phyloP scores from a whole-genome alignment of 1,140 invertebrate genomes.

The Acromyrmex charruanus region DNA sequence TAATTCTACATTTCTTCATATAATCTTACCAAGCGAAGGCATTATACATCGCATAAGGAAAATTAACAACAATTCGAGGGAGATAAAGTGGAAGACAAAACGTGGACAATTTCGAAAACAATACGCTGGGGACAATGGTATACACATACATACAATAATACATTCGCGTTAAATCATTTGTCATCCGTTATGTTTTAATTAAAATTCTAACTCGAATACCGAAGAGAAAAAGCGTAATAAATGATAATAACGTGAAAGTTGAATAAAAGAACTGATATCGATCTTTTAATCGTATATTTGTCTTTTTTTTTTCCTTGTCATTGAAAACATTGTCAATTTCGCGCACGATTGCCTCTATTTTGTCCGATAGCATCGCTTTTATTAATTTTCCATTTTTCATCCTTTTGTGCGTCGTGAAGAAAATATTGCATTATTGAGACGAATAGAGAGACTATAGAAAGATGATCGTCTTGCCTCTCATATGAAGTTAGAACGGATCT shows the following conservation, averaged over 20 bases:
- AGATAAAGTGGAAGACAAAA: background rate
- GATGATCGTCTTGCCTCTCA: background rate
- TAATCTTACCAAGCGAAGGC: background rate
- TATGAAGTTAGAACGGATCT: background rate
- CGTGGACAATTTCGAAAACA: background rate
- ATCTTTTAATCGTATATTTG: too few relatives aligned
- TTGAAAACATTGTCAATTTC: slow-evolving; percentile 1
- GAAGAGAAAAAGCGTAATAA: background rate
- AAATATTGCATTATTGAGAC: slow-evolving; percentile 8
- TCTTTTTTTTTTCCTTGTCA: too few relatives aligned
- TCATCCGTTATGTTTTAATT: background rate
- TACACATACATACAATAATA: background rate
- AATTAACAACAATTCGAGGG: slow-evolving; percentile 4
- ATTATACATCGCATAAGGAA: background rate
- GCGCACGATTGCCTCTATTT: background rate
- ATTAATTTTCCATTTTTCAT: slow-evolving; percentile 39
- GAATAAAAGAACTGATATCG: background rate
- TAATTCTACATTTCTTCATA: background rate
- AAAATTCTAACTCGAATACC: background rate
- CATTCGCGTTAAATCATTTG: background rate
- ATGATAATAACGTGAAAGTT: background rate
- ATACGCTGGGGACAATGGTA: background rate
- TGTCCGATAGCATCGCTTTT: background rate
- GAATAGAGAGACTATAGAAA: background rate
- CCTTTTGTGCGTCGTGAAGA: background rate